Evolutionary conservation across 2,113 vertebrate species (phyloP).

Genomic region (Uria aalge): DNA sequence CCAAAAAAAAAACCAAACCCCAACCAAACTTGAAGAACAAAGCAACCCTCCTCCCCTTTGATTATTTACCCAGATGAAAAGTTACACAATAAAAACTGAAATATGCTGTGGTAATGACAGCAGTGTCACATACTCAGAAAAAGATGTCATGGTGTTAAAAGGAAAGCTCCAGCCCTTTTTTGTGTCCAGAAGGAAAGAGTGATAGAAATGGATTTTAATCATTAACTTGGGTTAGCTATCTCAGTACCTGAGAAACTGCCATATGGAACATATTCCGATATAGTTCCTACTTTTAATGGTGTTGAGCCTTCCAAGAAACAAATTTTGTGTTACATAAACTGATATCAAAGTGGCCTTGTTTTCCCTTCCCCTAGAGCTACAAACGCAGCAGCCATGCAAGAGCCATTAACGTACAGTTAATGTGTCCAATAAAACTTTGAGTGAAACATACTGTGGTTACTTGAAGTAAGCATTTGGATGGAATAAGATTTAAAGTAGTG

Average conservation of each 20-base stretch:
- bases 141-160: neutral
- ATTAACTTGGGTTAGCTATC: slow-evolving; percentile 55
- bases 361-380: slow-evolving; percentile 25
- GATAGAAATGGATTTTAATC: slow-evolving; percentile 36
- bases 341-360: slow-evolving; percentile 45
- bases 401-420: slow-evolving; percentile 27
- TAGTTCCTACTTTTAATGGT: slow-evolving; percentile 36
- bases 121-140: neutral
- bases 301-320: slow-evolving; percentile 38
- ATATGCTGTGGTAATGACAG: neutral
- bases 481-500: neutral
- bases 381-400: slow-evolving; percentile 25
- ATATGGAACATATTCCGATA: slow-evolving; percentile 31
- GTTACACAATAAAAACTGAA: neutral
- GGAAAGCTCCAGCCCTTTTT: neutral
- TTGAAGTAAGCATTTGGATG: slow-evolving; percentile 19
- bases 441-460: neutral
- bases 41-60: neutral
- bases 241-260: slow-evolving; percentile 54
- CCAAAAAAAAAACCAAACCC: neutral
- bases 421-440: slow-evolving; percentile 20
- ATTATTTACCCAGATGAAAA: neutral
- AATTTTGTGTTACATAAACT: slow-evolving; percentile 36
- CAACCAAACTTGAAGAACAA: neutral
- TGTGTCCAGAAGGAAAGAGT: neutral